A percentile compares a stretch with the other conserved stretches of the same genome.
These are phyloP conservation scores for Maconellicoccus hirsutus DNA, from an alignment of 1,140 invertebrate genomes.

Conservation along the genomic window DNA sequence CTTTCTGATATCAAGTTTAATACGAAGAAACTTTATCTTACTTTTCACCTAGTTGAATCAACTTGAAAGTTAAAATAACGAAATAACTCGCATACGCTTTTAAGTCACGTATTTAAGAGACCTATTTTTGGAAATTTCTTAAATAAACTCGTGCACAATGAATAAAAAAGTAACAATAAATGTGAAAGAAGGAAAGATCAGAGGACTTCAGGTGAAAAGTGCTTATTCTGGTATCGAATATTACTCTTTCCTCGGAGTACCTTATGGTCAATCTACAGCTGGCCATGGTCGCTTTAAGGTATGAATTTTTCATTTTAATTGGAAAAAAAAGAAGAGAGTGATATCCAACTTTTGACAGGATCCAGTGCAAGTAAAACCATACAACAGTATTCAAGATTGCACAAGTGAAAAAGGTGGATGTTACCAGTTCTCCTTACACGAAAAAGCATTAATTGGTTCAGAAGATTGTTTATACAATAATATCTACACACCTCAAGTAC, in stretches of 20 bases:
- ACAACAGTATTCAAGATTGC: constrained; percentile 24
- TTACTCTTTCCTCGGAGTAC: not conserved
- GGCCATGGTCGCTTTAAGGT: not conserved
- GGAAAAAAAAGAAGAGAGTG: no score
- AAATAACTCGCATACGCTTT: no score
- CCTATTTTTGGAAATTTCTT: no score
- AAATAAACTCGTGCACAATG: no score
- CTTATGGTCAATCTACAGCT: not conserved
- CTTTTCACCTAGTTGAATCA: no score
- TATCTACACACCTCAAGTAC: constrained; percentile 25
- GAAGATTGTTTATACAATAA: constrained; percentile 29
- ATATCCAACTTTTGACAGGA: not conserved
- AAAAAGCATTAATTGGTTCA: constrained; percentile 20
- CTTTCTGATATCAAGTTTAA: no score
- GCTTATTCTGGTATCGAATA: not conserved
- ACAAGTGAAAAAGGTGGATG: constrained; percentile 24
- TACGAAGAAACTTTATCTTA: no score
- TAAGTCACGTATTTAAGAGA: no score
- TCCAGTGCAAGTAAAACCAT: constrained; percentile 16
- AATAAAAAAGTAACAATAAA: not conserved
- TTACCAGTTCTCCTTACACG: constrained; percentile 19
- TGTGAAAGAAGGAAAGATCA: not conserved
- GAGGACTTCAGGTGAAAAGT: not conserved
- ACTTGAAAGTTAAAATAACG: no score
- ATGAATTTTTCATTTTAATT: no score